phyloP scores from a whole-genome alignment of 2,797 vertebrate species.

The Neosilurus hyrtlii region DNA sequence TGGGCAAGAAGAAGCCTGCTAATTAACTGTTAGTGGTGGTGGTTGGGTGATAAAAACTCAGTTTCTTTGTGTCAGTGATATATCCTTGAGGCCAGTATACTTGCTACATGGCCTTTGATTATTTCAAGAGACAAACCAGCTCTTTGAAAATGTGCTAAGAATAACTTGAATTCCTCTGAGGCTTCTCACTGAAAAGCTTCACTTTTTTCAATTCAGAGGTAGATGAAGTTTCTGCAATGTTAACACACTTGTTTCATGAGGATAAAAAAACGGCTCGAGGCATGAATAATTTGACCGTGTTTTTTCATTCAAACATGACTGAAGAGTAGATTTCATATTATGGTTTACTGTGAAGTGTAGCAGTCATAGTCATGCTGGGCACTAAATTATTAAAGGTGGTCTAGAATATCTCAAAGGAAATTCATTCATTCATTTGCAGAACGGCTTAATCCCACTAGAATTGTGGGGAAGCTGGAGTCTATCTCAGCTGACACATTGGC shows the following conservation, averaged over 20 bases:
- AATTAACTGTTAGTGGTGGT: constrained; percentile 55
- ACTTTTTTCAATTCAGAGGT: constrained; percentile 8
- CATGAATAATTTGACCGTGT: constrained; percentile 31
- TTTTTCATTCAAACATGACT: constrained; percentile 12
- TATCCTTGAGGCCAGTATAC: constrained; percentile 37
- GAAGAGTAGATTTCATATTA: constrained; percentile 29
- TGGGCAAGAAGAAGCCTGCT: constrained; percentile 48
- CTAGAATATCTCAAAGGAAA: constrained; percentile 14
- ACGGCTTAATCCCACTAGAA: no score
- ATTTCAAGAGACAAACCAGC: constrained; percentile 39
- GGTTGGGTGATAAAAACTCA: constrained; percentile 49
- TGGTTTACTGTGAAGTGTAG: constrained; percentile 29
- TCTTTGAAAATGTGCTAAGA: constrained; percentile 47
- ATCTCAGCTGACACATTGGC: no score
- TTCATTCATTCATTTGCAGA: no score
- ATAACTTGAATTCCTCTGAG: constrained; percentile 35
- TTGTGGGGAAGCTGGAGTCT: no score
- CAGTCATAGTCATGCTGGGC: constrained; percentile 11
- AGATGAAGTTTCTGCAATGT: constrained; percentile 30
- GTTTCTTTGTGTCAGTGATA: constrained; percentile 53
- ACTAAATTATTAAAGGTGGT: constrained; percentile 40
- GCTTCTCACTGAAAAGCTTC: constrained; percentile 16
- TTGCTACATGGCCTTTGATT: constrained; percentile 40
- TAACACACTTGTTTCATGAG: constrained; percentile 34
- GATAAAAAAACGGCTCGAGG: constrained; percentile 32